Base-by-base conservation (phyloP, 2,888 invertebrate species). In the Chrysotoxum bicinctum region DNA sequence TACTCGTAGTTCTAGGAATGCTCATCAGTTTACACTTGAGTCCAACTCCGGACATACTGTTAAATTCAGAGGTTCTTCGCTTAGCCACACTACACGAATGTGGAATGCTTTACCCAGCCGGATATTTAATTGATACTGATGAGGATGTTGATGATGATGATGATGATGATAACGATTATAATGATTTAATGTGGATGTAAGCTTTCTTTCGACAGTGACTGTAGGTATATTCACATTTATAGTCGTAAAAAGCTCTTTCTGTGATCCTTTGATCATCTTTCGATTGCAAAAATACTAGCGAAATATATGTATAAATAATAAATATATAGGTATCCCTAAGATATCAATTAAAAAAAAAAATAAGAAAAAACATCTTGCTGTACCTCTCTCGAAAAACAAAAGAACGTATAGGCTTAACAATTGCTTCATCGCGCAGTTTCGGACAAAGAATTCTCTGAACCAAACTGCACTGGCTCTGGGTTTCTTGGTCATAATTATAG, bases 401-500 rank as follows among this genome's bases (percentile, higher is more conserved):
- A 14, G 2, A 62, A 62, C 52, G 37, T 60, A 23, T 23, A 54
- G 37, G 32, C 21, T 58, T 35, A 19, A 35, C 35, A 35, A 52
- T 50, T 62, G 40, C 54, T 37, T n/a, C 56, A 56, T 70, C 50
- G 35, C 40, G 32, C 10, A 50, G 21, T 23, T 56, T 23, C 30
- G 58, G 48, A 79, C 60, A 69, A 80, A 60, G 60, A 60, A 52
- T 30, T 56, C 35, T 56, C 26, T 32, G 35, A 35, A 52, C 52
- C 26, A 9, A 52, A 52, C 21, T 21, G 23, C 48, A 70, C 70
- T 52, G 16, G 73, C 73, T 58, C 66, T 50, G 58, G 60, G 66
- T 50, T 79, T 73, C 45, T 79, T 69, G 80, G 52, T 50, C 35
- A 68, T 80, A 80, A 80, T 80, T 74, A 74, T 43, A 43, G 52